Evolutionary conservation across 2,113 vertebrate genomes (phyloP), one percentile per base, ranked within the genome.

Genomic region (Apteryx mantelli): DNA sequence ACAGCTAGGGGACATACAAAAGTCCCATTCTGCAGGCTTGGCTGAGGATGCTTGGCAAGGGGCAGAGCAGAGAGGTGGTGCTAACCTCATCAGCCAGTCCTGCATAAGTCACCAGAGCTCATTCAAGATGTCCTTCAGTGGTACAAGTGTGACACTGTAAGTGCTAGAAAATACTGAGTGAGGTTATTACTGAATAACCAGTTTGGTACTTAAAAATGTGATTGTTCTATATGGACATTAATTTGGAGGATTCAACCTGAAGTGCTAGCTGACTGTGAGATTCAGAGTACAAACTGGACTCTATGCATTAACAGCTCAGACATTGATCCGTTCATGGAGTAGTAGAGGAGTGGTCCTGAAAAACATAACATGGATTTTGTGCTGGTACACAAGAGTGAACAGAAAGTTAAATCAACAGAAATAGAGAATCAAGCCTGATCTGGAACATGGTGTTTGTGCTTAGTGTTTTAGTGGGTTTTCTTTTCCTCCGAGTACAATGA

Each of bases 401-500:
- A 74, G 40, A 44, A 83, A 28, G 89, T 93, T 86, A 86, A 86
- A 94, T 85, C 48, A 55, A 25, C 63, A 81, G 79, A 93, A 93
- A 63, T 81, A 13, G n/a, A 74, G 22, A 90, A 63, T 78, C 21
- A 28, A 87, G 46, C 80, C 64, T 92, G 44, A n/a, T 88, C 12
- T 91, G 52, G 40, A 68, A 80, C 55, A 77, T 91, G 81, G 53
- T 71, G 11, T 75, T 93, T 86, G 82, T 96, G 55, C 30, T 78
- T 82, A 77, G 66, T 82, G 26, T 77, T 56, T 90, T 96, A 66
- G 74, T 91, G 74, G 65, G n/a, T 64, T 94, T 95, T 91, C 38
- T 82, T 82, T 82, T 82, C 87, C 34, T 89, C 58, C 30, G 70
- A 95, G 71, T 85, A 30, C 74, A 81, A 10, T 76, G 53, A 24